Base-by-base conservation (phyloP, 1,140 invertebrate species). In the Lamellibrachia luymesi region DNA sequence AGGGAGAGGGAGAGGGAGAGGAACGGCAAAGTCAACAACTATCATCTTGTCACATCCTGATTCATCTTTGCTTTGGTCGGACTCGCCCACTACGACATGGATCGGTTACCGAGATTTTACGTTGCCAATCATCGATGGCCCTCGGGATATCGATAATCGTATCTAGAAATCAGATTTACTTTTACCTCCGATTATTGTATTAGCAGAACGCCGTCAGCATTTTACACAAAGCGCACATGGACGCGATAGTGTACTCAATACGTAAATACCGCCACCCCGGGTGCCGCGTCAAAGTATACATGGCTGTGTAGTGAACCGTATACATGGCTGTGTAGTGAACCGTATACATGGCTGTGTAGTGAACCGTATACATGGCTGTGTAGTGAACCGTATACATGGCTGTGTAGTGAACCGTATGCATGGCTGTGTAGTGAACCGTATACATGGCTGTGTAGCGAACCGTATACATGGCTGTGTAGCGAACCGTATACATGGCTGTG, bases 151-250 rank as follows among this genome's bases (percentile, higher is more conserved):
- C 64, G 64, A 80, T 80, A 80, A 80, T 80, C 64, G 64, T 80
- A 80, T 80, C 64, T 80, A 17, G 64, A 80, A 80, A 80, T 80
- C 64, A 80, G 64, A 80, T 80, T 80, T 80, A 80, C 64, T 80
- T 80, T 80, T 80, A 80, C 8, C 64, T 80, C 25, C 13, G 2
- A 80, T 8, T 80, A 80, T 80, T 80, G 25, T 80, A 80, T 80
- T 80, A 80, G 13, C 64, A 22, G 64, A 22, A 80, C 64, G 64
- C 64, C 64, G 0, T 10, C 13, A 22, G 64, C 64, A 17, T 8
- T 80, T 80, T 10, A 22, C 64, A 80, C 64, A 80, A 80, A 80
- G 64, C 64, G 64, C 5, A 6, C 64, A 17, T 10, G 13, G 64
- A 2, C 64, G 13, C 64, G 64, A 80, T 80, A 80, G 64, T 80